A percentile compares a stretch with the other conserved stretches of the same genome.
These are phyloP conservation scores for Drepanosiphum platanoidis DNA, from an alignment of 2,888 invertebrate genomes.

Conservation along the genomic window DNA sequence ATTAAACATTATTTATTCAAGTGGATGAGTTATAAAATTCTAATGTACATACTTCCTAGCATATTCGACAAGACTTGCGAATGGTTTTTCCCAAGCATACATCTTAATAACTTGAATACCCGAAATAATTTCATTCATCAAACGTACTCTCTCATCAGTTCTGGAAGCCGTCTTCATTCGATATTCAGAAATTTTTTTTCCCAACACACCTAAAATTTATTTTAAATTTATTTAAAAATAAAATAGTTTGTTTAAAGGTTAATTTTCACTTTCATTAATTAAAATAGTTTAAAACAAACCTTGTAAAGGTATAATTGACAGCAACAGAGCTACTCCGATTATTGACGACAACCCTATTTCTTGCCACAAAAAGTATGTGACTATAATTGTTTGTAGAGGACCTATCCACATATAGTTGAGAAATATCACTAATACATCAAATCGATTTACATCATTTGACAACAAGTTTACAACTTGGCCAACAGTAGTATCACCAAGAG, in stretches of 20 bases:
- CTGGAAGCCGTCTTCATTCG: slow-evolving; percentile 82
- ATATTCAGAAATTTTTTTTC: slow-evolving; percentile 79
- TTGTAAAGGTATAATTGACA: slow-evolving; percentile 80
- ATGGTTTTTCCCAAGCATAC: slow-evolving; percentile 90
- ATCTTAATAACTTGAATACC: slow-evolving; percentile 91
- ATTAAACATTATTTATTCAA: neutral
- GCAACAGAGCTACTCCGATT: slow-evolving; percentile 76
- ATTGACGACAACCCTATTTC: slow-evolving; percentile 77
- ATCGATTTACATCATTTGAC: slow-evolving; percentile 92
- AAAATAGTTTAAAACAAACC: slow-evolving; percentile 67
- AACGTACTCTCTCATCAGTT: slow-evolving; percentile 88
- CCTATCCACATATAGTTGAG: slow-evolving; percentile 93
- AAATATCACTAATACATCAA: slow-evolving; percentile 89
- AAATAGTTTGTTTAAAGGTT: neutral
- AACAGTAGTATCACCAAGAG: slow-evolving; percentile 82
- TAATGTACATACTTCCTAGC: slow-evolving; percentile 74
- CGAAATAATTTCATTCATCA: slow-evolving; percentile 90
- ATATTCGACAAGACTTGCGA: slow-evolving; percentile 77
- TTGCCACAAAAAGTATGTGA: slow-evolving; percentile 75
- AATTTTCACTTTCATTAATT: neutral
- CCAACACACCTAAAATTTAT: slow-evolving; percentile 70
- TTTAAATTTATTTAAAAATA: neutral
- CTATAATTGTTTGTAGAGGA: slow-evolving; percentile 81
- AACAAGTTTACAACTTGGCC: slow-evolving; percentile 77
- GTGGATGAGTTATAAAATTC: neutral